These are phyloP conservation scores for Sesamia inferens DNA, from an alignment of 2,888 invertebrate genomes.

Conservation along the genomic window DNA sequence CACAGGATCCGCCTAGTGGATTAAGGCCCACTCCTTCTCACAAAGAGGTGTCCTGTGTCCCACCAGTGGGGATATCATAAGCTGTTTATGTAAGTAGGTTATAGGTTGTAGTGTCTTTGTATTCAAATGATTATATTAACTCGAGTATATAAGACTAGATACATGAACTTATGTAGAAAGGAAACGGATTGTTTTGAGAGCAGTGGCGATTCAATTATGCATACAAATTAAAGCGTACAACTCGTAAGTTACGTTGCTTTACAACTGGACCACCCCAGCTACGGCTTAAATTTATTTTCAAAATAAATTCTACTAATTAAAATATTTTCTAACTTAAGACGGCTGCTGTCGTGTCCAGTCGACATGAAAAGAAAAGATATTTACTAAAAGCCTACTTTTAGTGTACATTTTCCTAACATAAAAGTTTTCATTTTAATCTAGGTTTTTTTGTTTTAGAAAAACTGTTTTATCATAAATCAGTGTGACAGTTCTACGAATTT, in stretches of 20 bases:
- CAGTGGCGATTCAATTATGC: background rate
- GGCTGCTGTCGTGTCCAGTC: background rate
- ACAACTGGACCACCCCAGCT: background rate
- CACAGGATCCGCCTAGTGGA: too few relatives aligned
- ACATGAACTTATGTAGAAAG: too few relatives aligned
- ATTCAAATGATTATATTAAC: too few relatives aligned
- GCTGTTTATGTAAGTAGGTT: too few relatives aligned
- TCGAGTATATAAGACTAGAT: too few relatives aligned
- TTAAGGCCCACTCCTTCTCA: too few relatives aligned
- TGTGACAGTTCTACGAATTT: constrained; percentile 28
- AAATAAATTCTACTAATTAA: background rate
- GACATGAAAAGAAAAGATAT: constrained; percentile 4
- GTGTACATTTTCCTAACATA: background rate
- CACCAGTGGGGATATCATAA: too few relatives aligned
- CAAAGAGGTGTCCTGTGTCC: too few relatives aligned
- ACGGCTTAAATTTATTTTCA: background rate
- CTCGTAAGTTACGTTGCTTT: background rate
- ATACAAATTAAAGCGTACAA: background rate
- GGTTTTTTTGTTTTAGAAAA: constrained; percentile 16
- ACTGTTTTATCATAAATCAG: constrained; percentile 28
- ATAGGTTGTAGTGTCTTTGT: too few relatives aligned
- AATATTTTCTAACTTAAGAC: background rate
- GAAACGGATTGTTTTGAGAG: background rate
- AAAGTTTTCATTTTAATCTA: constrained; percentile 12
- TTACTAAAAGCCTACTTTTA: background rate